A percentile compares a stretch with the other conserved stretches of the same genome.
These are phyloP conservation scores for Lemur catta DNA, from an alignment of 2,797 vertebrate species.

Conservation along the genomic window DNA sequence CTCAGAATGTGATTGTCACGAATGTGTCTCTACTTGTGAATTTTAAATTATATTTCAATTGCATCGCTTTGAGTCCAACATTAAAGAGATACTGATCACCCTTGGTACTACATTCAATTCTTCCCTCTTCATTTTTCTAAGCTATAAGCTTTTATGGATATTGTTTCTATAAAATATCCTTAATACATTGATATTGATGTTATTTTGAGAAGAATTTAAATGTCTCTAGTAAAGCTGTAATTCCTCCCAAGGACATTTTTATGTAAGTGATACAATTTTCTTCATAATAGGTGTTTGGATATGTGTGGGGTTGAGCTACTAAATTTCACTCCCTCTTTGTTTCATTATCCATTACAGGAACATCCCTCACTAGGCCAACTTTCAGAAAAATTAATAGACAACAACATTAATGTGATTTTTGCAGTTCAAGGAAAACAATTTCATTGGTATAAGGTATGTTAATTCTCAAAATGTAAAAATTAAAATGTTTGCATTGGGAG, in stretches of 20 bases:
- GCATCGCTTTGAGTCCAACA: neutral
- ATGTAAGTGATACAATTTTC: neutral
- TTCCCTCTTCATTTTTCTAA: neutral
- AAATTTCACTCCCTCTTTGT: conserved; percentile 45
- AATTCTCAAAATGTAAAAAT: conserved; percentile 46
- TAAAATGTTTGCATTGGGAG: neutral
- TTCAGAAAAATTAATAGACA: conserved; percentile 94
- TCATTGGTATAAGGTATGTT: conserved; percentile 98
- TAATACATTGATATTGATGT: neutral
- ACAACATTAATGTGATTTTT: conserved; percentile 95
- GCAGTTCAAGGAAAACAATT: conserved; percentile 95
- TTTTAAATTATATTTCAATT: neutral
- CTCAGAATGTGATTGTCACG: neutral
- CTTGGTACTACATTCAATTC: neutral
- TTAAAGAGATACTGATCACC: neutral
- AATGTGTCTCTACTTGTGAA: neutral
- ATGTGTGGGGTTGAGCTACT: neutral
- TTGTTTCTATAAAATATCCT: neutral
- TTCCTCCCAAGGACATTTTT: neutral
- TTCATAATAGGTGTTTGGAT: neutral
- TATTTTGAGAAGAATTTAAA: neutral
- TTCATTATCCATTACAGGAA: conserved; percentile 87
- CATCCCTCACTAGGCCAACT: conserved; percentile 95
- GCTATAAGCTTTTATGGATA: neutral
- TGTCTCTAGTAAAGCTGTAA: neutral